Conservation (phyloP, 2,888 invertebrate genomes). For the Dermolepida albohirtum region DNA sequence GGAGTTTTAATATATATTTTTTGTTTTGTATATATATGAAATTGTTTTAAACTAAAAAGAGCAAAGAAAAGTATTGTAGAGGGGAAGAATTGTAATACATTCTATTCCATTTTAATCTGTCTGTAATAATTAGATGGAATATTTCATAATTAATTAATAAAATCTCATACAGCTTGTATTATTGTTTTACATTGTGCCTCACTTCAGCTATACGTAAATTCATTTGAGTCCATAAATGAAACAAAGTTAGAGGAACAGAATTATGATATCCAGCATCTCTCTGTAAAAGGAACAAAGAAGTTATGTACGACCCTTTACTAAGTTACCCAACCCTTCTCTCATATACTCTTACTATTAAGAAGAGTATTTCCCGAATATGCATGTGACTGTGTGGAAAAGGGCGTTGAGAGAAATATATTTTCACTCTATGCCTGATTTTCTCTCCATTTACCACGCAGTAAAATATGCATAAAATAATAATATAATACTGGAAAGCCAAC, state of each 20-base stretch:
- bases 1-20: too few species aligned
- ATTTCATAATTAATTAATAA: too few species aligned
- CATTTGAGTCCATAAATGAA: background rate
- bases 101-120: too few species aligned
- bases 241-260: conserved; percentile 15
- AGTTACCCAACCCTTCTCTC: conserved; percentile 20
- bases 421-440: conserved; percentile 58
- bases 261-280: conserved; percentile 15
- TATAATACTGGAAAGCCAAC: conserved; percentile 63
- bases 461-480: conserved; percentile 67
- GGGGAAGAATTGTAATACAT: too few species aligned
- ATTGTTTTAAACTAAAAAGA: too few species aligned
- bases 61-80: too few species aligned
- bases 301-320: conserved; percentile 17
- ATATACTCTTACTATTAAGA: background rate
- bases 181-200: too few species aligned
- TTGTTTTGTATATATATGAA: too few species aligned
- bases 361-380: conserved; percentile 15
- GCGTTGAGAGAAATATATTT: conserved; percentile 39
- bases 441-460: conserved; percentile 62
- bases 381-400: conserved; percentile 21
- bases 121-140: too few species aligned
- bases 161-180: too few species aligned
- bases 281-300: background rate
- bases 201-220: background rate